phyloP scores from a whole-genome alignment of 2,113 vertebrate species.

The Calypte anna region DNA sequence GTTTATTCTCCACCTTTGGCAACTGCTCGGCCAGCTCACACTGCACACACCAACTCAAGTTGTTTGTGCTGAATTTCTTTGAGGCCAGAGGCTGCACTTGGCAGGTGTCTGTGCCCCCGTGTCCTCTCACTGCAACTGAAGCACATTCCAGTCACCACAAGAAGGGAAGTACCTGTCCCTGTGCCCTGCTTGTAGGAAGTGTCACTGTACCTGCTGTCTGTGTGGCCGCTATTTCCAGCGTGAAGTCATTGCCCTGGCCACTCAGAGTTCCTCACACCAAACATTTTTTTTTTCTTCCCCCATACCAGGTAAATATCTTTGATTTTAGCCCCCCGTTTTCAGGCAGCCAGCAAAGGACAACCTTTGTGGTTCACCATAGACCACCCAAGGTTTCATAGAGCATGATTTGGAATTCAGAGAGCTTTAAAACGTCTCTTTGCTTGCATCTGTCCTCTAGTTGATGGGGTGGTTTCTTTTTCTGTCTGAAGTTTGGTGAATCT shows the following conservation, averaged over 20 bases:
- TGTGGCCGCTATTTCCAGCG: conserved; percentile 2
- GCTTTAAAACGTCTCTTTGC: background rate
- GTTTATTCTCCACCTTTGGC: conserved; percentile 44
- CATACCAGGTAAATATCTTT: background rate
- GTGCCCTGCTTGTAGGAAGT: background rate
- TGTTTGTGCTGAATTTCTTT: conserved; percentile 46
- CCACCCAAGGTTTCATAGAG: background rate
- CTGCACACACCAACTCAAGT: conserved; percentile 30
- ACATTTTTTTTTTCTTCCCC: background rate
- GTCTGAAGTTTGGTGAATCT: background rate
- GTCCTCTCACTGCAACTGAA: background rate
- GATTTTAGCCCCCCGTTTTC: background rate
- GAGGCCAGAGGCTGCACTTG: conserved; percentile 9
- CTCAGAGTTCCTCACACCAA: conserved; percentile 35
- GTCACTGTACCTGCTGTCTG: background rate
- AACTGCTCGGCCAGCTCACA: conserved; percentile 38
- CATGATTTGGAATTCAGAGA: background rate
- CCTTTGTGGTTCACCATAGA: background rate
- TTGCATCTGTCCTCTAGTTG: background rate
- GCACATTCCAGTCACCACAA: conserved; percentile 58
- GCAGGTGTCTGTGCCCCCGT: background rate
- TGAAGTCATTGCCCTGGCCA: conserved; percentile 28
- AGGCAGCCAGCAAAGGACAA: background rate
- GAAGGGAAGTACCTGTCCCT: conserved; percentile 22
- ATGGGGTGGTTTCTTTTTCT: background rate